Conservation (phyloP, 2,113 vertebrate species). For the Silurus meridionalis region DNA sequence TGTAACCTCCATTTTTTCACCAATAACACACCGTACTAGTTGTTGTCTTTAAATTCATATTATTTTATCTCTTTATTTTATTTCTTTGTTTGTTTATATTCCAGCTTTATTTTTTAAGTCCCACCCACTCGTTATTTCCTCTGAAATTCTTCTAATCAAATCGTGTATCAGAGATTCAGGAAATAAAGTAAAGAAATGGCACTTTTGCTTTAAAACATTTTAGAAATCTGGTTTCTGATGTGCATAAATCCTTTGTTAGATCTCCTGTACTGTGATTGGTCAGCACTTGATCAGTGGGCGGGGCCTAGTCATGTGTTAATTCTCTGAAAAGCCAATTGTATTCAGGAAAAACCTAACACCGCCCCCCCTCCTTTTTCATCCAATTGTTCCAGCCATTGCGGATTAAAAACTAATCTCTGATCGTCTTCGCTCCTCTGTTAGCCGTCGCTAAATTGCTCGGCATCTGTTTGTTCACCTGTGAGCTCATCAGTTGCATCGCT, state of each 20-base stretch:
- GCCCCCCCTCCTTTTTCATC: too few relatives aligned
- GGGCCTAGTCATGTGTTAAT: neutral
- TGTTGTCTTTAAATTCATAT: neutral
- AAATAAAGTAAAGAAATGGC: too few relatives aligned
- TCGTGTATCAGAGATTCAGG: neutral
- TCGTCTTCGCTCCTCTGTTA: slow-evolving; percentile 28
- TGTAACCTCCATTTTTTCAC: neutral
- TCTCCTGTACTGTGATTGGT: neutral
- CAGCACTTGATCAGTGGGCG: neutral
- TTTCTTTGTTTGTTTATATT: neutral
- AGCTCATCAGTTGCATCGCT: slow-evolving; percentile 44
- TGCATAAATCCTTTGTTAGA: neutral
- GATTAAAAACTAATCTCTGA: slow-evolving; percentile 34
- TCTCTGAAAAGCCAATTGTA: neutral
- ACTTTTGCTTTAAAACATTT: neutral
- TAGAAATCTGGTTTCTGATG: neutral
- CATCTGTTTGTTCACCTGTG: slow-evolving; percentile 47
- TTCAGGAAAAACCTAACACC: too few relatives aligned
- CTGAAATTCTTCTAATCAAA: neutral
- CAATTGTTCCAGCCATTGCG: neutral
- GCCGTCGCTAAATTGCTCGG: slow-evolving; percentile 30
- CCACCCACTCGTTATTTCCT: neutral
- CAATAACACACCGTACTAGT: neutral
- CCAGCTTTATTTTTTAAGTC: neutral
- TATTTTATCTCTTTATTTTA: neutral